phyloP scores from a whole-genome alignment of 2,888 invertebrate species.

The Psylliodes chrysocephalus region DNA sequence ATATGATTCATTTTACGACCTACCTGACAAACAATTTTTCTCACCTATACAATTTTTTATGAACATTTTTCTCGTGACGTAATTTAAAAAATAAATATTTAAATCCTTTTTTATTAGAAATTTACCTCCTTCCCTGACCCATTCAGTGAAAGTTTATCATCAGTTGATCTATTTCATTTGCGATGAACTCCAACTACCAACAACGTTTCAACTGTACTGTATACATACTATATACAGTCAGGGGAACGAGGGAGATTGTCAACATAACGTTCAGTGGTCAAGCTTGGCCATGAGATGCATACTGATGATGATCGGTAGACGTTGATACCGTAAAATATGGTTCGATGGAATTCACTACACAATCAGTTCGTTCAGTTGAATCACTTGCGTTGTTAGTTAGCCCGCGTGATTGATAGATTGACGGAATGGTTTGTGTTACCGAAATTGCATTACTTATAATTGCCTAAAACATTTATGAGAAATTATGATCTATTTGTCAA shows the following conservation, averaged over 20 bases:
- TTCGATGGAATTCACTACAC: neutral
- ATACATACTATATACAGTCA: neutral
- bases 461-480: neutral
- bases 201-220: constrained; percentile 12
- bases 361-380: constrained; percentile 7
- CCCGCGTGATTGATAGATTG: neutral
- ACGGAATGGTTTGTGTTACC: neutral
- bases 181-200: constrained; percentile 14
- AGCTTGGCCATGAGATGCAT: constrained; percentile 24
- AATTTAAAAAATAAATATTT: no score
- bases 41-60: no score
- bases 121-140: neutral
- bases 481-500: neutral
- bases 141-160: constrained; percentile 30
- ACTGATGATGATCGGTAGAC: constrained; percentile 29
- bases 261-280: constrained; percentile 31
- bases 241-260: constrained; percentile 15
- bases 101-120: no score
- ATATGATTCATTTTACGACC: no score
- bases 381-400: constrained; percentile 1
- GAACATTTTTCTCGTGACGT: no score
- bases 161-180: constrained; percentile 19
- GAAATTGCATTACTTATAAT: no score
- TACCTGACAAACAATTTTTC: no score
- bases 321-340: constrained; percentile 27